phyloP scores from a whole-genome alignment of 1,140 invertebrate genomes.

The Temnothorax curvispinosus region DNA sequence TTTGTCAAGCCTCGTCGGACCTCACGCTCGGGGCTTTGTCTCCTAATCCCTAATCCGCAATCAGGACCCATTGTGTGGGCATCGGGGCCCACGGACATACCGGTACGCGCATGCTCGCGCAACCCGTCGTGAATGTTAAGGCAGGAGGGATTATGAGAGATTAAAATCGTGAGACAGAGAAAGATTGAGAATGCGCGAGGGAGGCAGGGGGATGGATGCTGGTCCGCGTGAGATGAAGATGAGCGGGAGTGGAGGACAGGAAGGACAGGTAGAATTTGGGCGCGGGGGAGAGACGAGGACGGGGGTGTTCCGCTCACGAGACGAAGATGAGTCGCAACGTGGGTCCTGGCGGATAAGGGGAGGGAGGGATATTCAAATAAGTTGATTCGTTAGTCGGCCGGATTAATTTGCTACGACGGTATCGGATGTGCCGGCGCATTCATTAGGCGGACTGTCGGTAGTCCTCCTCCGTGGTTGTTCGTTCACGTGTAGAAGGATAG shows the following conservation, averaged over 20 bases:
- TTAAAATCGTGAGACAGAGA: slow-evolving; percentile 73
- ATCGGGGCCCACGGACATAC: slow-evolving; percentile 44
- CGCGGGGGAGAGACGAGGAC: background rate
- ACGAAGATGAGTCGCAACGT: slow-evolving; percentile 53
- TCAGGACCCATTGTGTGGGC: slow-evolving; percentile 74
- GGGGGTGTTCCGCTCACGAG: background rate
- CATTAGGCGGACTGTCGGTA: slow-evolving; percentile 69
- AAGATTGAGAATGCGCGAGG: slow-evolving; percentile 45
- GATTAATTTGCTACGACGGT: slow-evolving; percentile 76
- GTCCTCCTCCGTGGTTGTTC: slow-evolving; percentile 14
- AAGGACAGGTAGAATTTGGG: slow-evolving; percentile 29
- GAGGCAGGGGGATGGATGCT: background rate
- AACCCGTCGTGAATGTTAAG: slow-evolving; percentile 43
- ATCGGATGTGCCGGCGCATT: slow-evolving; percentile 74
- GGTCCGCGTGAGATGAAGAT: slow-evolving; percentile 14
- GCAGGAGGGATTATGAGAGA: slow-evolving; percentile 66
- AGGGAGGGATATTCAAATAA: slow-evolving; percentile 73
- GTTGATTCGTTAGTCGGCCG: slow-evolving; percentile 76
- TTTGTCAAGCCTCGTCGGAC: slow-evolving; percentile 57
- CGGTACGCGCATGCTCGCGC: slow-evolving; percentile 30
- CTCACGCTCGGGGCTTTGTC: slow-evolving; percentile 65
- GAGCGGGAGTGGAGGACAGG: background rate
- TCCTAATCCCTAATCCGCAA: slow-evolving; percentile 77
- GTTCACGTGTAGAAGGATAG: slow-evolving; percentile 22
- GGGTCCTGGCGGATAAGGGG: slow-evolving; percentile 6